Evolutionary conservation across 2,113 vertebrate genomes (phyloP), one percentile per base, ranked within the genome.

Genomic region (Regulus satrapa): DNA sequence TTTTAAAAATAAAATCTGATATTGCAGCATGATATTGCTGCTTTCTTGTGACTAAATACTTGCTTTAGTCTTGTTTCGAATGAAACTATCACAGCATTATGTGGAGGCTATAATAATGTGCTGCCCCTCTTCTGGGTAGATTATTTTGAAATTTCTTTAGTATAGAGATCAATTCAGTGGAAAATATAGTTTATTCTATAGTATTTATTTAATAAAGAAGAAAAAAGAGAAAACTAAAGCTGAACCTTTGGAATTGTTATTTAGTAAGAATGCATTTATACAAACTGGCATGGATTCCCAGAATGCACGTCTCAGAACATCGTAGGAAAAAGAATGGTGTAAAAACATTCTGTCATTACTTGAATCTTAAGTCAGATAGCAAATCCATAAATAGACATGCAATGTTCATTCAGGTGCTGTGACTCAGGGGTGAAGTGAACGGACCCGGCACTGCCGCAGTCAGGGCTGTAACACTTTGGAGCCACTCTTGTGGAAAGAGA

Each of bases 401-500:
- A 52, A 4, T 25, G 55, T 82, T 91, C 51, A 25, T 52, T 76
- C 17, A 2, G 38, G 82, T 40, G 67, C 92, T 66, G n/a, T 88
- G 89, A 41, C 29, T 82, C 7, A 24, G 84, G 87, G 77, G 21
- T 76, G 84, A 84, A 93, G 58, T 80, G 88, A 96, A 40, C 1
- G 1, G 63, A 88, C 14, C 43, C n/a, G 40, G 82, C 2, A 31
- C 38, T 69, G 67, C 81, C 4, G 67, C 2, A 5, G 58, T 88
- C 85, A 69, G 38, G 51, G 63, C 3, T 0, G 49, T 88, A 88
- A 85, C 78, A 41, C 82, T 73, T 93, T 3, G 1, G 5, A 88
- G 82, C 67, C 64, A 49, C 41, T 93, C 92, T 82, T 68, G 87
- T 94, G 95, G 92, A 94, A 95, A 19, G 67, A 95, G 87, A 73